Percentiles rank a stretch among this genome's conserved stretches.
These are phyloP conservation scores for Podarcis lilfordi DNA, from an alignment of 2,797 vertebrate genomes.

Conservation along the genomic window DNA sequence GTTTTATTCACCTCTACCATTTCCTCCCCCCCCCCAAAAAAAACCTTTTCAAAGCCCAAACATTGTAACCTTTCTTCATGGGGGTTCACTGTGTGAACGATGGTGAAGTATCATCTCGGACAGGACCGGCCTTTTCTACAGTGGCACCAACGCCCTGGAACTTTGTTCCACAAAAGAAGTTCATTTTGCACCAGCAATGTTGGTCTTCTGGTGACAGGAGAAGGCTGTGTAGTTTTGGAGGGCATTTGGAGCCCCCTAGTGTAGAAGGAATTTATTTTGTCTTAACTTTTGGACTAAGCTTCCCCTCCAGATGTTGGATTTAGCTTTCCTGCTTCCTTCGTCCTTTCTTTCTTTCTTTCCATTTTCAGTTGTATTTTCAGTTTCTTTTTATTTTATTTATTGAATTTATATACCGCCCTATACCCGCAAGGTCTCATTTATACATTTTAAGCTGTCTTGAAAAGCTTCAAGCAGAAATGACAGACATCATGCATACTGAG, in stretches of 20 bases:
- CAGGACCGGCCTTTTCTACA: background rate
- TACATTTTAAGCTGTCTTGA: background rate
- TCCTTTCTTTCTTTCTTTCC: background rate
- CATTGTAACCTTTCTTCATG: background rate
- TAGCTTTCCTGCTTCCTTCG: background rate
- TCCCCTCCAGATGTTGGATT: too few relatives aligned
- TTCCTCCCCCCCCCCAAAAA: too few relatives aligned
- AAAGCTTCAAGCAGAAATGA: background rate
- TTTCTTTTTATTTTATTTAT: too few relatives aligned
- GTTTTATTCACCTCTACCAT: too few relatives aligned
- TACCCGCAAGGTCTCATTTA: background rate
- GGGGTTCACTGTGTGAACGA: background rate
- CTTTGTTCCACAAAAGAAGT: background rate
- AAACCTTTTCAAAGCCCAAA: too few relatives aligned
- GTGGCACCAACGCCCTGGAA: background rate
- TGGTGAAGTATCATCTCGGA: background rate
- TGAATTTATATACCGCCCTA: too few relatives aligned
- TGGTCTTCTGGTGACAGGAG: background rate
- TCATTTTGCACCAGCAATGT: background rate
- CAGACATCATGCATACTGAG: background rate
- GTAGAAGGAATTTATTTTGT: background rate
- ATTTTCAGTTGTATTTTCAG: background rate
- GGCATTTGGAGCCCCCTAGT: constrained; percentile 6
- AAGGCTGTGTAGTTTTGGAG: background rate
- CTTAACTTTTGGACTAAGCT: background rate